Base-by-base conservation (phyloP, 2,888 invertebrate species). In the Pachycephus smyrnensis region DNA sequence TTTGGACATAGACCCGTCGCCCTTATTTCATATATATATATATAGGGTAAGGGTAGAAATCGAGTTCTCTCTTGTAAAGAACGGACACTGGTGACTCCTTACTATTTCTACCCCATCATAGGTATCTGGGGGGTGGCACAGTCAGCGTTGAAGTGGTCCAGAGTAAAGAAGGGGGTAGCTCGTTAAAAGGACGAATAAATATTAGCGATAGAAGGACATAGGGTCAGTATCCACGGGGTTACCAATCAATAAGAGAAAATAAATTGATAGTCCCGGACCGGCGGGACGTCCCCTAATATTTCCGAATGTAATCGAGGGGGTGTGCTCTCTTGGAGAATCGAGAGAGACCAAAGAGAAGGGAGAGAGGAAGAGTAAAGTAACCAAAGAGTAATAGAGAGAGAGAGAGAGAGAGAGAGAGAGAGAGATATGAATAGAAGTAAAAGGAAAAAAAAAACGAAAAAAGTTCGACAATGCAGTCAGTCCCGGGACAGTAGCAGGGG, bases 231-330 rank as follows among this genome's bases (percentile, higher is more conserved):
- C 71, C 55, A 33, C n/a, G 32, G 73, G 73, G 75, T 75, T 68
- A 76, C 79, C 79, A 79, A 84, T 86, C 82, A 85, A 78, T 86
- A 84, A 83, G 82, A 86, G 86, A 88, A 88, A 90, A 90, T 90
- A 91, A 91, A 91, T 91, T 90, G 91, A 91, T 91, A 90, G 91
- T 90, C 89, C 89, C 87, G 90, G 90, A 90, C 85, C 90, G 87
- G 84, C 89, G 89, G 91, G 91, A 88, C 91, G 91, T 91, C 91
- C 91, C 91, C 91, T 91, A 91, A 91, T 91, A 91, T 91, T 91
- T 91, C 91, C 91, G 91, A 91, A 90, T 89, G 90, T 91, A 92
- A 91, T 91, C 90, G 90, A 90, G 88, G 90, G 91, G 90, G 91
- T 91, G 90, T 89, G 86, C 84, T 83, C 84, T 83, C 84, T 71